phyloP scores from a whole-genome alignment of 2,797 vertebrate genomes.

The Euthynnus affinis region DNA sequence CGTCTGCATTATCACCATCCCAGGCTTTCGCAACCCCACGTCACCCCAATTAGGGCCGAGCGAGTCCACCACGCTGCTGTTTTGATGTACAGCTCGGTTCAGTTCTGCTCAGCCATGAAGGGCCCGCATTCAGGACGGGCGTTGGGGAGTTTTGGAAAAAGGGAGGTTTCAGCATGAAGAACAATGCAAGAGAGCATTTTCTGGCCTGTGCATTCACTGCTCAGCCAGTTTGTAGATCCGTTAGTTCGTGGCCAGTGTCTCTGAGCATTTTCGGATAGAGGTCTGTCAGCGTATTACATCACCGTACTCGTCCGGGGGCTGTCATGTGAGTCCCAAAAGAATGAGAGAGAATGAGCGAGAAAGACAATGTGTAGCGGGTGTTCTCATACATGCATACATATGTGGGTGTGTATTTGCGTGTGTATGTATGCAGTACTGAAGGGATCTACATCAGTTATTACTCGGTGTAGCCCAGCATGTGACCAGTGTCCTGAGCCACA shows the following conservation, averaged over 20 bases:
- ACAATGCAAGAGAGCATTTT: constrained; percentile 22
- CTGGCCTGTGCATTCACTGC: constrained; percentile 52
- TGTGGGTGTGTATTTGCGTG: constrained; percentile 37
- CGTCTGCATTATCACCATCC: constrained; percentile 26
- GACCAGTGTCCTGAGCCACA: constrained; percentile 61
- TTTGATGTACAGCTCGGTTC: constrained; percentile 47
- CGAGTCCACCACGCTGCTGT: constrained; percentile 43
- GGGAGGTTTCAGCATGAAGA: constrained; percentile 1
- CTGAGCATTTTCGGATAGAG: constrained; percentile 58
- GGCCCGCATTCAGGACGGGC: constrained; percentile 32
- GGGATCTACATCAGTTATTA: constrained; percentile 54
- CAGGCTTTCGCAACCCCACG: constrained; percentile 29
- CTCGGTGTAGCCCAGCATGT: constrained; percentile 51
- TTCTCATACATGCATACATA: constrained; percentile 10
- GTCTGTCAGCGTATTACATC: constrained; percentile 65
- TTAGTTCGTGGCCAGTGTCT: constrained; percentile 66
- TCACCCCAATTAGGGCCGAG: constrained; percentile 61
- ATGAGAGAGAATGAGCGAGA: constrained; percentile 5
- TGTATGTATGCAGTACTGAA: constrained; percentile 20
- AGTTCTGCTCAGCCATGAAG: constrained; percentile 51
- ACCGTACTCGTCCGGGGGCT: constrained; percentile 42
- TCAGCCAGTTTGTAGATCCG: constrained; percentile 69
- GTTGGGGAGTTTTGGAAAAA: constrained; percentile 9
- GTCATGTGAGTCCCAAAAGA: constrained; percentile 30
- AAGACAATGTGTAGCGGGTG: constrained; percentile 8